Evolutionary conservation across 2,888 invertebrate genomes (phyloP).

Genomic region (Agrochola macilenta): DNA sequence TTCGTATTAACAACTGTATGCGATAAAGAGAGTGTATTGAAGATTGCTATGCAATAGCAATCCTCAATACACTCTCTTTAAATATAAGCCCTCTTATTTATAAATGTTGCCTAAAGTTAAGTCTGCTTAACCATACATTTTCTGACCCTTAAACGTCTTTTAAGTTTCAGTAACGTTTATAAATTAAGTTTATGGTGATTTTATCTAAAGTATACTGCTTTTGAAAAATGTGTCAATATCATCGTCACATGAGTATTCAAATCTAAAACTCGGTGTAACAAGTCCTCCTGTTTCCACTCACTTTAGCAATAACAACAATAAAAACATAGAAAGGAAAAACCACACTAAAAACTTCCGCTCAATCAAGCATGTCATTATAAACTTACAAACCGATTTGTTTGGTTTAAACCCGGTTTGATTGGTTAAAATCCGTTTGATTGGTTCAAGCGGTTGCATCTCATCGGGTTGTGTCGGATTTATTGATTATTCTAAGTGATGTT

Average conservation of each 20-base stretch:
- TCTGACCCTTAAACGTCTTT: neutral
- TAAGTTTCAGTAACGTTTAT: neutral
- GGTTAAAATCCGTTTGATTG: slow-evolving; percentile 55
- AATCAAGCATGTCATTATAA: slow-evolving; percentile 55
- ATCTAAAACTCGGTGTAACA: neutral
- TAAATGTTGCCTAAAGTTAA: neutral
- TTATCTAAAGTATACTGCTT: too few relatives aligned
- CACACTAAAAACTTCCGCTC: slow-evolving; percentile 9
- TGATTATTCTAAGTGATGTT: slow-evolving; percentile 66
- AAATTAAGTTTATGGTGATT: too few relatives aligned
- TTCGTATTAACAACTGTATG: neutral
- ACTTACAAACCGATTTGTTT: slow-evolving; percentile 57
- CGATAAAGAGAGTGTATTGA: too few relatives aligned
- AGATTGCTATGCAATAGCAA: too few relatives aligned
- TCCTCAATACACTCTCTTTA: neutral
- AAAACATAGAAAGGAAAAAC: slow-evolving; percentile 3
- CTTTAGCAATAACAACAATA: neutral
- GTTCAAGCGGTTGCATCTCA: slow-evolving; percentile 56
- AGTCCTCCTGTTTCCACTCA: neutral
- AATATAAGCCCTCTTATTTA: neutral
- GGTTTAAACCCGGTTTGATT: slow-evolving; percentile 53
- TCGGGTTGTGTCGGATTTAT: slow-evolving; percentile 54
- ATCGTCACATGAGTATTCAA: neutral
- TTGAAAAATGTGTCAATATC: neutral
- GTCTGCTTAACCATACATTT: neutral